Evolutionary conservation across 1,140 invertebrate species (phyloP), one percentile per base, ranked within the genome.

Genomic region (Musca vetustissima): DNA sequence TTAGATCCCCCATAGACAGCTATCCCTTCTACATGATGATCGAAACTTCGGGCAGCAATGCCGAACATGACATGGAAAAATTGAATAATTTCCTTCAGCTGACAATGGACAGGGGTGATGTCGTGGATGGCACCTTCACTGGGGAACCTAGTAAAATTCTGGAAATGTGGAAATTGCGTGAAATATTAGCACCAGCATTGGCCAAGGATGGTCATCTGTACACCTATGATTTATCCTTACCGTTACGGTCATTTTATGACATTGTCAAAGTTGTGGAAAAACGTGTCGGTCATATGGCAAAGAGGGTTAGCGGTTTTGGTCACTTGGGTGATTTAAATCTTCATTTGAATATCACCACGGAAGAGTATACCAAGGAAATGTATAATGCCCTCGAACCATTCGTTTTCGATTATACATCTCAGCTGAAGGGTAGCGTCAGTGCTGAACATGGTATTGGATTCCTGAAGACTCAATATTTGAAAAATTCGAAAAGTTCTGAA

Each of bases 401-500:
- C 21, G 49, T 52, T 52, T 52, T 19, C 13, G 49, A 21, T 80
- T 93, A 90, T 83, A 89, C 93, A 0, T 85, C 89, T 0, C 86
- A 90, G 69, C 73, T 90, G 19, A 87, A 87, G 6, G 96, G 96
- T 9, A 97, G 94, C 71, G 88, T 98, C 8, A 96, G 93, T 78
- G 94, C 96, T 7, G 96, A 98, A 80, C 96, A 98, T 83, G 96
- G 96, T 0, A 88, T 98, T 14, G 96, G 95, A 4, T 91, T 94
- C 72, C 88, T 91, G 65, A 98, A 98, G 78, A 87, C 89, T 4
- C 86, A 94, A 67, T 95, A 90, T 80, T 87, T 98, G 14, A 88
- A 90, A 70, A 92, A 91, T 82, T 93, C 91, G 24, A 96, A 96
- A 84, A 88, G 88, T 47, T 64, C 84, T 13, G 85, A 87, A 21